Evolutionary conservation across 2,888 invertebrate species (phyloP).

Genomic region (Furcula furcula): DNA sequence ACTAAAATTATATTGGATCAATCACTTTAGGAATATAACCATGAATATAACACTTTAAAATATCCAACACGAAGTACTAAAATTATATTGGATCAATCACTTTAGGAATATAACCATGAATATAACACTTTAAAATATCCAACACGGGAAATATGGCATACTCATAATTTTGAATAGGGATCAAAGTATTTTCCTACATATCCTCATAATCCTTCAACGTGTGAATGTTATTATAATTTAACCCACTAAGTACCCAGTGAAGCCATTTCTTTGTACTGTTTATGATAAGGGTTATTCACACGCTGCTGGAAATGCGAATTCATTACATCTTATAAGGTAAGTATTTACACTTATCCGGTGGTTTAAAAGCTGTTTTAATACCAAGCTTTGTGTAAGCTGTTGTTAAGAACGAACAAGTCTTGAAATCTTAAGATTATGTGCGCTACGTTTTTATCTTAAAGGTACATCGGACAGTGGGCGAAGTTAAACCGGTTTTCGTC

Average conservation of each 20-base stretch:
- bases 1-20: too few relatives aligned
- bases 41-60: too few relatives aligned
- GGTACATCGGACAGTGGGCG: conserved; percentile 23
- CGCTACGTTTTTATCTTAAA: conserved; percentile 34
- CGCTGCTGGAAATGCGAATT: too few relatives aligned
- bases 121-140: too few relatives aligned
- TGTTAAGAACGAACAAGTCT: conserved; percentile 28
- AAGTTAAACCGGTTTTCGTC: conserved; percentile 19
- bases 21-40: too few relatives aligned
- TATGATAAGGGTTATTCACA: conserved; percentile 22
- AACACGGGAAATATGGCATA: too few relatives aligned
- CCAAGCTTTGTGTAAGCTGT: conserved; percentile 37
- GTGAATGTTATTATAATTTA: conserved; percentile 12
- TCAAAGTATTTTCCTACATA: too few relatives aligned
- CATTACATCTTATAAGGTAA: too few relatives aligned
- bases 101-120: too few relatives aligned
- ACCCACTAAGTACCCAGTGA: conserved; percentile 20
- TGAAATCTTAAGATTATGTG: conserved; percentile 44
- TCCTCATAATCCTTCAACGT: neutral
- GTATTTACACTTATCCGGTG: conserved; percentile 21
- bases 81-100: too few relatives aligned
- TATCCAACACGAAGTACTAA: too few relatives aligned
- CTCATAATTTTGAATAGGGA: too few relatives aligned
- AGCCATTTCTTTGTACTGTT: conserved; percentile 13
- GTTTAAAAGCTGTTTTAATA: conserved; percentile 43